phyloP scores from a whole-genome alignment of 2,888 invertebrate species.

The Brachylomia viminalis region DNA sequence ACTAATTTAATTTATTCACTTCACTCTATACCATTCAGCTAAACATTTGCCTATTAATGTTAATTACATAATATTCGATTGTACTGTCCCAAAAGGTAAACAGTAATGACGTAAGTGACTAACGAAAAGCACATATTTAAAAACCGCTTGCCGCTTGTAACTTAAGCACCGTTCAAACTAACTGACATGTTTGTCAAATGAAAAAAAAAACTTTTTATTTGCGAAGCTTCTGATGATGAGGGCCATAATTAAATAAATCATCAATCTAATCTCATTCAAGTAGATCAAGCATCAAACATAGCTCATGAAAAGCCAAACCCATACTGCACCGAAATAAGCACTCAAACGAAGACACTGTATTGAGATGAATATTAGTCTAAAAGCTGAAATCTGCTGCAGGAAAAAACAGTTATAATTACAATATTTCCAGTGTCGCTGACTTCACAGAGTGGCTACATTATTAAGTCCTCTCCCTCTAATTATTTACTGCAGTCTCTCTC shows the following conservation, averaged over 20 bases:
- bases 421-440: background rate
- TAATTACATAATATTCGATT: constrained; percentile 69
- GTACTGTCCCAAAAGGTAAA: constrained; percentile 52
- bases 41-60: constrained; percentile 67
- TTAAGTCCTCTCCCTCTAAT: background rate
- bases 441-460: background rate
- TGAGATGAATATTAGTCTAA: background rate
- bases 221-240: background rate
- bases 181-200: background rate
- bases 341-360: background rate
- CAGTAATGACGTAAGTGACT: constrained; percentile 38
- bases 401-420: background rate
- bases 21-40: constrained; percentile 50
- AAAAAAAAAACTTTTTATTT: background rate
- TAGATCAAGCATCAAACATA: background rate
- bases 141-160: constrained; percentile 4
- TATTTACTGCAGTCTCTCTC: background rate
- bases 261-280: background rate
- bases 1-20: constrained; percentile 55
- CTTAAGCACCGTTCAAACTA: background rate
- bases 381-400: background rate
- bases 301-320: background rate
- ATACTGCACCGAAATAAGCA: background rate
- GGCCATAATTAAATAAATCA: background rate
- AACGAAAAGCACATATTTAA: background rate